Evolutionary conservation across 1,140 invertebrate species (phyloP), one percentile per base, ranked within the genome.

Genomic region (Pogonomyrmex californicus): DNA sequence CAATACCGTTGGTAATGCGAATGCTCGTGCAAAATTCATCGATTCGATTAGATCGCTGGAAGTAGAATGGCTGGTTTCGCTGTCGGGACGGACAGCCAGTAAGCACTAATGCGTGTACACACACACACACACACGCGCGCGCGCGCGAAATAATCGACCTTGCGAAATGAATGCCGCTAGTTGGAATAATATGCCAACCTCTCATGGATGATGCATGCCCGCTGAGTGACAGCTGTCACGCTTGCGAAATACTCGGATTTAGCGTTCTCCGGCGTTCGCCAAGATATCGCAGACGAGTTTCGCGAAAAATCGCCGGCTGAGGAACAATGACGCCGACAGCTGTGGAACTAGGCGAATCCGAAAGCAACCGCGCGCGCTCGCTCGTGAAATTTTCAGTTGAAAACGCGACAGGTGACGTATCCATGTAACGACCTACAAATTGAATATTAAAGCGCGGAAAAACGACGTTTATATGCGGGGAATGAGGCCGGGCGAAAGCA

Each of bases 211-310:
- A 86, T 87, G 71, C 66, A 86, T 77, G 36, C 44, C 47, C 58
- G 82, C 33, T 86, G 82, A 87, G 73, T 78, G 83, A 87, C 86
- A 91, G 89, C 90, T 91, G 90, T 91, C 90, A 87, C 73, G 56
- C 82, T 87, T 41, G 82, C 60, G 23, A 49, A 23, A 12, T 51
- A 23, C 58, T 49, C 65, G 63, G 36, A 85, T 54, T 66, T 87
- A 17, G 49, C 56, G 63, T 82, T 86, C 60, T 30, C 38, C 6
- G 73, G 38, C 76, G 44, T 63, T 85, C 51, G 86, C 58, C 23
- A 41, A 83, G 79, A 51, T 66, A 77, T 68, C 77, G 51, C 82
- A 47, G 73, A 44, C 56, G 44, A 10, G 56, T 23, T 17, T 30
- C 12, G 75, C n/a, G 77, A 79, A 66, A 75, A 83, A 83, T 71